Evolutionary conservation across 2,797 vertebrate genomes (phyloP).

Genomic region (Trichosurus vulpecula): DNA sequence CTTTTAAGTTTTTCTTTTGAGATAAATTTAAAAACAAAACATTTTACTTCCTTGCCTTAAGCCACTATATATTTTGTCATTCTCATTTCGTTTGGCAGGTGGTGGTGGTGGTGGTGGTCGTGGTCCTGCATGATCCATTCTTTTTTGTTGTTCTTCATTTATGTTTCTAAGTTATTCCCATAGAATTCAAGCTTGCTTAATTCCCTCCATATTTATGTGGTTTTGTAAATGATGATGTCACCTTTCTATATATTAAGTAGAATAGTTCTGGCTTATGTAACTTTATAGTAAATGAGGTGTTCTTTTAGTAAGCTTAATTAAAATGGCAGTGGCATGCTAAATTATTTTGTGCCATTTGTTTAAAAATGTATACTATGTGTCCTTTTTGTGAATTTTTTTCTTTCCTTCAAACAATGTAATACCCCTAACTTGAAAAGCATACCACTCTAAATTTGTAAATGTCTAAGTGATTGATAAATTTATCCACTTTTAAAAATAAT

Average conservation of each 20-base stretch:
- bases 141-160: slow-evolving; percentile 78
- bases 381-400: slow-evolving; percentile 48
- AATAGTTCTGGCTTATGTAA: slow-evolving; percentile 15
- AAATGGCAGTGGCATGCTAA: background rate
- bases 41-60: slow-evolving; percentile 77
- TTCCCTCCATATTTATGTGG: slow-evolving; percentile 63
- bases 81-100: slow-evolving; percentile 84
- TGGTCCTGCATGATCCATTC: slow-evolving; percentile 84
- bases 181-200: slow-evolving; percentile 77
- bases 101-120: slow-evolving; percentile 66
- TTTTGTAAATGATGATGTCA: slow-evolving; percentile 81
- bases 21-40: slow-evolving; percentile 68
- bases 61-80: slow-evolving; percentile 77
- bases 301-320: background rate
- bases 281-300: slow-evolving; percentile 19
- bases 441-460: slow-evolving; percentile 25
- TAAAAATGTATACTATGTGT: slow-evolving; percentile 48
- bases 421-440: slow-evolving; percentile 37
- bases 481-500: slow-evolving; percentile 46
- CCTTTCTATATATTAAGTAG: slow-evolving; percentile 75
- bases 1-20: slow-evolving; percentile 75
- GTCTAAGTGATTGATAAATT: slow-evolving; percentile 34
- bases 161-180: slow-evolving; percentile 76
- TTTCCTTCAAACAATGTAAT: slow-evolving; percentile 29
- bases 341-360: slow-evolving; percentile 3